Evolutionary conservation across 2,797 vertebrate species (phyloP).

Genomic region (Heterohyrax brucei): DNA sequence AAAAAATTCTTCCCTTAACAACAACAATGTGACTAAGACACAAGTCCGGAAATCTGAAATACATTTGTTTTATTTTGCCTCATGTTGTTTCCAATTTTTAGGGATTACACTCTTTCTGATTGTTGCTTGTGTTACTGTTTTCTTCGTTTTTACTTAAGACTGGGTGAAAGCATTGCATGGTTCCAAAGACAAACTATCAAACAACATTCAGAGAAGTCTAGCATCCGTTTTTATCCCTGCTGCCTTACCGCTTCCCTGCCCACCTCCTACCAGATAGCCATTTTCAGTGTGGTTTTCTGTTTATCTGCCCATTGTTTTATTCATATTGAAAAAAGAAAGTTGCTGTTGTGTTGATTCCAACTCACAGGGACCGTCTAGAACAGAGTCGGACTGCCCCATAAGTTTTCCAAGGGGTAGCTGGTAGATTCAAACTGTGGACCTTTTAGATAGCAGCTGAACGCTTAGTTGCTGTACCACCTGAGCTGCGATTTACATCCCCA

Average conservation of each 20-base stretch:
- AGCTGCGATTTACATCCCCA: not conserved
- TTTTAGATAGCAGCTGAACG: no score
- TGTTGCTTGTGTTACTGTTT: not conserved
- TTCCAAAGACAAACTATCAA: not conserved
- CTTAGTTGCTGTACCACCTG: no score
- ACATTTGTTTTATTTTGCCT: conserved; percentile 20
- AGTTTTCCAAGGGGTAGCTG: no score
- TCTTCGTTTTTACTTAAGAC: conserved; percentile 27
- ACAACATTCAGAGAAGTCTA: not conserved
- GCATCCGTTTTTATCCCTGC: not conserved
- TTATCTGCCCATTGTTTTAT: conserved; percentile 38
- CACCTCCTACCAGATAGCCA: not conserved
- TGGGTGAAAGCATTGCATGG: not conserved
- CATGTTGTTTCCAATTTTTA: conserved; percentile 29
- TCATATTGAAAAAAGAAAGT: not conserved
- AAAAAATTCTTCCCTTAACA: not conserved
- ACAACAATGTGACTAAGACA: conserved; percentile 3
- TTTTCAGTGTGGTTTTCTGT: not conserved
- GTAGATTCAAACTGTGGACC: no score
- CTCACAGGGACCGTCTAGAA: no score
- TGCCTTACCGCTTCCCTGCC: not conserved
- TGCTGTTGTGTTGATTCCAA: no score
- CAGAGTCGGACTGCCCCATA: no score
- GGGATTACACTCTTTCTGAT: not conserved
- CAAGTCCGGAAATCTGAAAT: conserved; percentile 10